Conservation (phyloP, 2,113 vertebrate species). For the Odocoileus hemionus region DNA sequence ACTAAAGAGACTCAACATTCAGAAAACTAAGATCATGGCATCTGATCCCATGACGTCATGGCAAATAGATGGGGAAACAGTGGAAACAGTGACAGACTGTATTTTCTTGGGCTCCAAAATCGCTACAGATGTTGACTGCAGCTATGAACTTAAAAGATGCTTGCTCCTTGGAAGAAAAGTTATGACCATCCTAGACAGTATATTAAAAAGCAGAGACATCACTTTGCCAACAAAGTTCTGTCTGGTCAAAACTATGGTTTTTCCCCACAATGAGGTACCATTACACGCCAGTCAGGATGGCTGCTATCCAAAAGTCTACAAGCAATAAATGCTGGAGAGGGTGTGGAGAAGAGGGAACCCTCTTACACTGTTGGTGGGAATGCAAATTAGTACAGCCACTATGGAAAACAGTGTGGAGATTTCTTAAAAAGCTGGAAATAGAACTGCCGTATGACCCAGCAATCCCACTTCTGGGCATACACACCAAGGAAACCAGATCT, state of each 20-base stretch:
- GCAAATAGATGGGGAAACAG: not conserved
- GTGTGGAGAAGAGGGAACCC: too few relatives aligned
- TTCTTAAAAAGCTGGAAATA: too few relatives aligned
- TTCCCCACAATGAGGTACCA: too few relatives aligned
- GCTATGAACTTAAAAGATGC: not conserved
- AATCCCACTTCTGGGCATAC: too few relatives aligned
- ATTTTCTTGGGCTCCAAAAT: not conserved
- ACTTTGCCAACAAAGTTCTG: not conserved
- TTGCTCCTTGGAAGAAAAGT: not conserved
- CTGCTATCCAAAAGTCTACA: too few relatives aligned
- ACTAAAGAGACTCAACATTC: not conserved
- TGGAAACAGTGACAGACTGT: not conserved
- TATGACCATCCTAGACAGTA: not conserved
- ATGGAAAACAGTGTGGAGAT: too few relatives aligned
- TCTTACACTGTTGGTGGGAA: too few relatives aligned
- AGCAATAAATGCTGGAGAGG: too few relatives aligned
- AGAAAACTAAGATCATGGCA: not conserved
- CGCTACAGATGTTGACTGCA: not conserved
- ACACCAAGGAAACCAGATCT: too few relatives aligned
- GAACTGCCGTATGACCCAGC: too few relatives aligned
- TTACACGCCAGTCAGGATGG: too few relatives aligned
- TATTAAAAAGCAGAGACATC: not conserved
- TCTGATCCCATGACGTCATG: not conserved
- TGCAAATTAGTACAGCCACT: too few relatives aligned
- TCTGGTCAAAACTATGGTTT: not conserved